Evolutionary conservation across 2,113 vertebrate species (phyloP).

Genomic region (Nothobranchius furzeri): DNA sequence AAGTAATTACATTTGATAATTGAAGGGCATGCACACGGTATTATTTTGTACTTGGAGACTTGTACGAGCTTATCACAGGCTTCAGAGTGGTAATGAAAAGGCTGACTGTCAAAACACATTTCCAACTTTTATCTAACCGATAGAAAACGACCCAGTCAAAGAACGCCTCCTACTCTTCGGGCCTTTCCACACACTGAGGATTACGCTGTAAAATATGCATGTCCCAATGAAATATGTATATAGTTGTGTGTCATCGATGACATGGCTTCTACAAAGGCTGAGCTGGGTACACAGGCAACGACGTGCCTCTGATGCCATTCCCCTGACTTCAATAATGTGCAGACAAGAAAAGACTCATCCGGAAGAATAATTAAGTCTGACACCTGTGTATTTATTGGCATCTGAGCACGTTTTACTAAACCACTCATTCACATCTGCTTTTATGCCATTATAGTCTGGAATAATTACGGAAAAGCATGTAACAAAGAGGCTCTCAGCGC

Average conservation of each 20-base stretch:
- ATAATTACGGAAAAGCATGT: conserved; percentile 66
- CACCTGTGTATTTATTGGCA: conserved; percentile 64
- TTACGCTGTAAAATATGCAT: conserved; percentile 76
- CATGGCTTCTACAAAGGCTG: conserved; percentile 66
- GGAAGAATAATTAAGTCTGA: conserved; percentile 73
- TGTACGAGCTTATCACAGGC: conserved; percentile 20
- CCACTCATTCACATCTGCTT: conserved; percentile 64
- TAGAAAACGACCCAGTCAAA: conserved; percentile 44
- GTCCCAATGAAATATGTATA: conserved; percentile 76
- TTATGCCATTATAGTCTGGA: background rate
- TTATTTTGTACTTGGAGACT: background rate
- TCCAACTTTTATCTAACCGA: conserved; percentile 27
- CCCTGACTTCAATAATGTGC: conserved; percentile 69
- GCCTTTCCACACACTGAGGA: conserved; percentile 47
- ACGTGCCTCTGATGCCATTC: conserved; percentile 59
- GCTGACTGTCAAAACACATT: conserved; percentile 37
- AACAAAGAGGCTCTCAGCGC: conserved; percentile 60
- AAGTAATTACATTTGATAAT: background rate
- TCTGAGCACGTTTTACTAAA: conserved; percentile 58
- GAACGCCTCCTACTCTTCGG: conserved; percentile 42
- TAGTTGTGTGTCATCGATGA: conserved; percentile 70
- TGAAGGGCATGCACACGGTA: background rate
- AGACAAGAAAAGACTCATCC: conserved; percentile 69
- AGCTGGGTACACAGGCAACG: conserved; percentile 40
- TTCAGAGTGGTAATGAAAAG: conserved; percentile 11